phyloP scores from a whole-genome alignment of 2,113 vertebrate species.

The Zosterops lateralis region DNA sequence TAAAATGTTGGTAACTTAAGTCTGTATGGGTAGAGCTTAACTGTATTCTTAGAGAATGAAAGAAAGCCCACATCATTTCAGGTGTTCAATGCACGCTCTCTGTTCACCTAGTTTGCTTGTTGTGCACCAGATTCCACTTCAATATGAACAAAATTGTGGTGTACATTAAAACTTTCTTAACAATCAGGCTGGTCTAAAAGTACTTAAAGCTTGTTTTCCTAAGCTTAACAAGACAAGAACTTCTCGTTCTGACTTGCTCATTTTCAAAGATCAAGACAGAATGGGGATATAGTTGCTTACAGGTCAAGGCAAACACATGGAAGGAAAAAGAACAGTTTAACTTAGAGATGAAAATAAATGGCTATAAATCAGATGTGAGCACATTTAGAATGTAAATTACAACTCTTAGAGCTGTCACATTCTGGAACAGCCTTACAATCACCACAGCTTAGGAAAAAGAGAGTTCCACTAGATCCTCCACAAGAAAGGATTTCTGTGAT shows the following conservation, averaged over 20 bases:
- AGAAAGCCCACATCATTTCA: background rate
- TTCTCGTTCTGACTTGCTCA: constrained; percentile 9
- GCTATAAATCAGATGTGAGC: background rate
- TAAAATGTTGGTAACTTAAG: background rate
- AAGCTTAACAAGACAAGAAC: constrained; percentile 10
- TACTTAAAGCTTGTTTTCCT: constrained; percentile 20
- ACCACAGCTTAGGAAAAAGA: background rate
- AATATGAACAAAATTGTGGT: background rate
- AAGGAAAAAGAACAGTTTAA: constrained; percentile 4
- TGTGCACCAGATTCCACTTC: background rate
- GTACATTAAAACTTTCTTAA: background rate
- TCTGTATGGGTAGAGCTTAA: background rate
- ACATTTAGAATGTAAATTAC: background rate
- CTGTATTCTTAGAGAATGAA: background rate
- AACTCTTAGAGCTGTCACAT: background rate
- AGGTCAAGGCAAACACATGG: constrained; percentile 5
- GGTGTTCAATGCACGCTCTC: background rate
- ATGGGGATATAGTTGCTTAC: background rate
- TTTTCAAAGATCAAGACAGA: constrained; percentile 15
- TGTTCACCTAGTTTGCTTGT: background rate
- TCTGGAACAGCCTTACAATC: background rate
- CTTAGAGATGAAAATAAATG: constrained; percentile 10
- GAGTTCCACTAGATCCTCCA: background rate
- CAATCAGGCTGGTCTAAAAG: background rate
- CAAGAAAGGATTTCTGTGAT: background rate